phyloP scores from a whole-genome alignment of 2,113 vertebrate species.

The Emberiza fucata region DNA sequence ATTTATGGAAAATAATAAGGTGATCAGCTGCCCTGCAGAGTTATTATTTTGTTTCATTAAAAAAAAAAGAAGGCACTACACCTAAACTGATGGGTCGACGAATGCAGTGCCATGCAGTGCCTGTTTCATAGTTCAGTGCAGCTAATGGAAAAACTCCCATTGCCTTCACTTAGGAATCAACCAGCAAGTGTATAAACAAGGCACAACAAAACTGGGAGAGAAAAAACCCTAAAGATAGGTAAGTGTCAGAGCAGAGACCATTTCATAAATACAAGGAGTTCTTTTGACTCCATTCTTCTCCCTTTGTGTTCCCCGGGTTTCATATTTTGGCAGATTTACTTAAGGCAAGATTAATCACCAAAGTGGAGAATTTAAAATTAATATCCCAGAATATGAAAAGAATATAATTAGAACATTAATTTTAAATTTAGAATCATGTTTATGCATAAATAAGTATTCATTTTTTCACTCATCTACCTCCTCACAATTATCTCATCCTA shows the following conservation, averaged over 20 bases:
- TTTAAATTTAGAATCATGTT: constrained; percentile 8
- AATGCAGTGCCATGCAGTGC: not conserved
- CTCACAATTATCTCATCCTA: not conserved
- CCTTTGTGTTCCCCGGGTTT: not conserved
- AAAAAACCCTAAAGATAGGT: not conserved
- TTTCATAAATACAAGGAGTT: not conserved
- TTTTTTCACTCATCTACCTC: not conserved
- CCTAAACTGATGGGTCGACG: not conserved
- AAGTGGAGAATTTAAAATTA: not conserved
- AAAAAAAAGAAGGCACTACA: not conserved
- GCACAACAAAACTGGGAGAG: not conserved
- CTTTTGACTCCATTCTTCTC: not conserved
- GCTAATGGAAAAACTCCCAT: not conserved
- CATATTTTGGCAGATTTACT: not conserved
- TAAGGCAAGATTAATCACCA: constrained; percentile 13
- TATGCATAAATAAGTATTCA: not conserved
- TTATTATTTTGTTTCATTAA: constrained; percentile 40
- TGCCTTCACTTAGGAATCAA: not conserved
- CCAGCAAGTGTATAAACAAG: not conserved
- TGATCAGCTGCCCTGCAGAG: constrained; percentile 30
- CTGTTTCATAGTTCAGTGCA: not conserved
- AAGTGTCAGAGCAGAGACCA: not conserved
- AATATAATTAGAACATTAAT: not conserved
- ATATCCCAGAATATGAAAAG: not conserved
- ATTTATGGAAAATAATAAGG: constrained; percentile 54